Evolutionary conservation across 2,113 vertebrate genomes (phyloP).

Genomic region (Chloebia gouldiae): DNA sequence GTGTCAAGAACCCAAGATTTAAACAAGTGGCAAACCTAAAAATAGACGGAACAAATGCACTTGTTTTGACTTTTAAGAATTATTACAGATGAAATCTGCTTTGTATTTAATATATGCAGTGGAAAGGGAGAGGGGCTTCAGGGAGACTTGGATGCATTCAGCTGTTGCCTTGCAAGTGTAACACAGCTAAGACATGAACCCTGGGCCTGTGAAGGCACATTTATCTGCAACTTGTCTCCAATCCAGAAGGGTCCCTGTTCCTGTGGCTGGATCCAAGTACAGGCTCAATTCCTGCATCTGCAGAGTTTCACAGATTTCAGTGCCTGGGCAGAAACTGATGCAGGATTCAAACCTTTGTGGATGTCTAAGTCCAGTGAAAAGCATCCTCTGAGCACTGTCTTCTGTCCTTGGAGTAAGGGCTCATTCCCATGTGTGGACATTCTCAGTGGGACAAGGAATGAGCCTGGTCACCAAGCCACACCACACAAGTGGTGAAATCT

Average conservation of each 20-base stretch:
- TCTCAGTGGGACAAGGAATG: neutral
- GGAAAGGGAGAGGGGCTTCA: neutral
- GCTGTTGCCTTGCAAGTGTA: neutral
- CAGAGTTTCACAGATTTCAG: neutral
- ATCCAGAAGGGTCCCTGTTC: neutral
- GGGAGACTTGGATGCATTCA: neutral
- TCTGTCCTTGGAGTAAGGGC: neutral
- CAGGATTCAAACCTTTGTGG: neutral
- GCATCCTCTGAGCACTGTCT: neutral
- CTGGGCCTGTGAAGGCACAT: neutral
- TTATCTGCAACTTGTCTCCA: neutral
- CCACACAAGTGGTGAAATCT: neutral
- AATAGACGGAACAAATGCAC: constrained; percentile 23
- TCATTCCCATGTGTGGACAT: neutral
- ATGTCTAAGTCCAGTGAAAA: neutral
- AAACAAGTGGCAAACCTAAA: constrained; percentile 42
- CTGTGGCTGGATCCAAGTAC: neutral
- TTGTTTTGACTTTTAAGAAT: constrained; percentile 39
- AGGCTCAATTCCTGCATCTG: neutral
- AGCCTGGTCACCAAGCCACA: neutral
- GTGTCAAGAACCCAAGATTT: constrained; percentile 12
- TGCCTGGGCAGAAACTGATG: neutral
- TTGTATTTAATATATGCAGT: neutral
- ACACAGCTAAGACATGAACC: neutral
- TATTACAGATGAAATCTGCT: constrained; percentile 33